phyloP scores from a whole-genome alignment of 2,113 vertebrate genomes.

The Lagopus muta region DNA sequence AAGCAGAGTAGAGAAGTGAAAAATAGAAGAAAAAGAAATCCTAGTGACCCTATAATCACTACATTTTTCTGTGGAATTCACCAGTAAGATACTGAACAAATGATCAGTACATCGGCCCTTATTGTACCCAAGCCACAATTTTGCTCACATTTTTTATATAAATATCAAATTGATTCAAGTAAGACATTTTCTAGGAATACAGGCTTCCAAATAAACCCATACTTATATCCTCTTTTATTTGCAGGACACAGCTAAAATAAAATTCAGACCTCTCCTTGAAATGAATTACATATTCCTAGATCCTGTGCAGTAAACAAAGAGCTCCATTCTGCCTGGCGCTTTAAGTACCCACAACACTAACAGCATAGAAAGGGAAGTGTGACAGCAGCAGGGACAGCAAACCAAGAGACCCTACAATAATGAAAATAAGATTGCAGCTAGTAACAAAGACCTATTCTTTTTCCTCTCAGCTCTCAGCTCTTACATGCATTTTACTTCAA shows the following conservation, averaged over 20 bases:
- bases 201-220: conserved; percentile 6
- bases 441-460: not conserved
- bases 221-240: not conserved
- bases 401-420: not conserved
- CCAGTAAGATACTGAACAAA: conserved; percentile 20
- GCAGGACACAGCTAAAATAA: conserved; percentile 20
- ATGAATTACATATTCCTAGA: conserved; percentile 8
- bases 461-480: not conserved
- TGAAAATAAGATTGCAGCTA: conserved; percentile 20
- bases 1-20: conserved; percentile 1
- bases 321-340: not conserved
- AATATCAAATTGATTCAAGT: conserved; percentile 20
- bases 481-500: conserved; percentile 13
- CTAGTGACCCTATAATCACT: not conserved
- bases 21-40: not conserved
- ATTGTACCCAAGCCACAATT: not conserved
- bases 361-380: not conserved
- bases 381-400: conserved; percentile 25
- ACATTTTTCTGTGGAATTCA: conserved; percentile 23
- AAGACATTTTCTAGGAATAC: conserved; percentile 32
- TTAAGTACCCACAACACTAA: not conserved
- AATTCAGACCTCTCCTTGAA: conserved; percentile 36
- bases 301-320: conserved; percentile 31
- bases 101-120: not conserved
- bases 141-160: not conserved